These are phyloP conservation scores for Mycetomoellerius zeteki DNA, from an alignment of 1,140 invertebrate species.

Conservation along the genomic window DNA sequence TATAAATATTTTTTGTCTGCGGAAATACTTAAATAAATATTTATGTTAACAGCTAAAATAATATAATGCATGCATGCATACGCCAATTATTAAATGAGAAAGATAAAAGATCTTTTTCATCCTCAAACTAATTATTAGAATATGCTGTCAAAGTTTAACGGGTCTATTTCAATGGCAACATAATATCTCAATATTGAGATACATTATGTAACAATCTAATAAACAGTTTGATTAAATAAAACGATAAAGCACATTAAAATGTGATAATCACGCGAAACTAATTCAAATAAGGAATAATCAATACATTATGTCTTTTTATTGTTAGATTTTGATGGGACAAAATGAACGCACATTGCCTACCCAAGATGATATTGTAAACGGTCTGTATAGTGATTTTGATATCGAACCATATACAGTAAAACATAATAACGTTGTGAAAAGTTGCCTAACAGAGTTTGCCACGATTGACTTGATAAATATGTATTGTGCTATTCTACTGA, in stretches of 20 bases:
- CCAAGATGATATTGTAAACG: constrained; percentile 85
- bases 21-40: background rate
- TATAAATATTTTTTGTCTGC: background rate
- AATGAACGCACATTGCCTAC: constrained; percentile 87
- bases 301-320: constrained; percentile 37
- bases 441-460: constrained; percentile 88
- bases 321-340: constrained; percentile 89
- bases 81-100: background rate
- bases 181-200: constrained; percentile 9
- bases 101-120: background rate
- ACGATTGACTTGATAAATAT: constrained; percentile 92
- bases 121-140: background rate
- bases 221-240: background rate
- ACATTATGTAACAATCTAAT: background rate
- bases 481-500: constrained; percentile 93
- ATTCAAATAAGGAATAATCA: background rate
- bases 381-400: constrained; percentile 83
- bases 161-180: background rate
- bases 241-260: background rate
- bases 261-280: background rate
- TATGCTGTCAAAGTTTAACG: background rate
- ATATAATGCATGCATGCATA: background rate
- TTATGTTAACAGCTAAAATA: background rate
- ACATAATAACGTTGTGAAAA: constrained; percentile 82
- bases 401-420: constrained; percentile 87